A percentile compares a stretch with the other conserved stretches of the same genome.
Evolutionary conservation across 2,797 vertebrate genomes (phyloP).

Genomic region (Neosilurus hyrtlii): DNA sequence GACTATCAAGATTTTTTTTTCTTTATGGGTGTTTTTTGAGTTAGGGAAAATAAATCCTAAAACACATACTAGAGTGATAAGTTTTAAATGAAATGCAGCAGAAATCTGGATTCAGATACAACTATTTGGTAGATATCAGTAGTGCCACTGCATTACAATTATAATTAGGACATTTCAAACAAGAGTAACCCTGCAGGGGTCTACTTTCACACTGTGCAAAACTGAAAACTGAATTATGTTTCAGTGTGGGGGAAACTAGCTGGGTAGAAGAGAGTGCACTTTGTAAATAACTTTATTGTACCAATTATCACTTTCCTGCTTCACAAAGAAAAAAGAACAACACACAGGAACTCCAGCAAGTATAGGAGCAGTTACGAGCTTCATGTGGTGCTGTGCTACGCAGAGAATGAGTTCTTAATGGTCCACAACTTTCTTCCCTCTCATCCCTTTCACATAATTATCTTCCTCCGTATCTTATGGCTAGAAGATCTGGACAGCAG

Average conservation of each 20-base stretch:
- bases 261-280: background rate
- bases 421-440: background rate
- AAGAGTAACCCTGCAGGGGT: background rate
- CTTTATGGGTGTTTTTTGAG: background rate
- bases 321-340: constrained; percentile 1
- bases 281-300: constrained; percentile 33
- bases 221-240: constrained; percentile 20
- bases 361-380: constrained; percentile 13
- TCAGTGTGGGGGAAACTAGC: background rate
- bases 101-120: background rate
- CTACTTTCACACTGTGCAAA: background rate
- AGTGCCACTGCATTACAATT: background rate
- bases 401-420: constrained; percentile 26
- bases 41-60: background rate
- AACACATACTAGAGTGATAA: background rate
- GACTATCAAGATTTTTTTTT: background rate
- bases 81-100: background rate
- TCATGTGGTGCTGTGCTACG: constrained; percentile 11
- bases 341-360: constrained; percentile 17
- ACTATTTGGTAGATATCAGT: background rate
- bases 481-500: constrained; percentile 22
- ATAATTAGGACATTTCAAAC: constrained; percentile 5
- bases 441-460: constrained; percentile 31
- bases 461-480: constrained; percentile 15
- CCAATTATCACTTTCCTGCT: constrained; percentile 1